phyloP scores from a whole-genome alignment of 2,888 invertebrate genomes.

The Entomobrya multifasciata region DNA sequence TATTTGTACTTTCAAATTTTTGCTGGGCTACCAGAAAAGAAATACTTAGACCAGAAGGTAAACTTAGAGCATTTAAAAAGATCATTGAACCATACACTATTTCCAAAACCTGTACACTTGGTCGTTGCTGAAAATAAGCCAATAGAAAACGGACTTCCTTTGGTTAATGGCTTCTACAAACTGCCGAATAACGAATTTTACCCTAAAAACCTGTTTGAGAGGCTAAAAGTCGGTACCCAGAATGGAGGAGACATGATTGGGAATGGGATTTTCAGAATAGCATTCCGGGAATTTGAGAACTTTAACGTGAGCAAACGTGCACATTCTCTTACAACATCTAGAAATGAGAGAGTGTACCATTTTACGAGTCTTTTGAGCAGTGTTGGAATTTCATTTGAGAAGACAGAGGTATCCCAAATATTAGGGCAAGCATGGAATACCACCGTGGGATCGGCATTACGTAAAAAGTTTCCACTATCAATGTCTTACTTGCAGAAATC shows the following conservation, averaged over 20 bases:
- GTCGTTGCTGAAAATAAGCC: constrained; percentile 67
- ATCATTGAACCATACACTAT: constrained; percentile 54
- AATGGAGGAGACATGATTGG: constrained; percentile 58
- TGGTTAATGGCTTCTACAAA: constrained; percentile 61
- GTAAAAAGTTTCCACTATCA: constrained; percentile 41
- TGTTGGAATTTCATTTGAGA: too few relatives aligned
- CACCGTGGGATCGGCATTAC: background rate
- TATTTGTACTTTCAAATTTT: constrained; percentile 55
- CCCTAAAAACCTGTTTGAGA: constrained; percentile 60
- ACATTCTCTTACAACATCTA: too few relatives aligned
- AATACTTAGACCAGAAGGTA: background rate
- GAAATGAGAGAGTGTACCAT: too few relatives aligned
- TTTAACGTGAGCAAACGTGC: background rate
- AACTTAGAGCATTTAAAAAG: constrained; percentile 1
- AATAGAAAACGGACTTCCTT: constrained; percentile 21
- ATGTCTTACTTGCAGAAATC: constrained; percentile 61
- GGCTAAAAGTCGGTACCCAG: constrained; percentile 23
- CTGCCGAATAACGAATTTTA: constrained; percentile 66
- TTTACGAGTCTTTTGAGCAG: too few relatives aligned
- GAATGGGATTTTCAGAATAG: constrained; percentile 33
- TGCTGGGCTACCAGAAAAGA: constrained; percentile 24
- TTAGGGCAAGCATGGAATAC: constrained; percentile 29
- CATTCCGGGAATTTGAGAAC: constrained; percentile 12
- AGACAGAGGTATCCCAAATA: constrained; percentile 58
- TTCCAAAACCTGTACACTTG: constrained; percentile 62